These are phyloP conservation scores for Lasioglossum calceatum DNA, from an alignment of 2,888 invertebrate species.

Conservation along the genomic window DNA sequence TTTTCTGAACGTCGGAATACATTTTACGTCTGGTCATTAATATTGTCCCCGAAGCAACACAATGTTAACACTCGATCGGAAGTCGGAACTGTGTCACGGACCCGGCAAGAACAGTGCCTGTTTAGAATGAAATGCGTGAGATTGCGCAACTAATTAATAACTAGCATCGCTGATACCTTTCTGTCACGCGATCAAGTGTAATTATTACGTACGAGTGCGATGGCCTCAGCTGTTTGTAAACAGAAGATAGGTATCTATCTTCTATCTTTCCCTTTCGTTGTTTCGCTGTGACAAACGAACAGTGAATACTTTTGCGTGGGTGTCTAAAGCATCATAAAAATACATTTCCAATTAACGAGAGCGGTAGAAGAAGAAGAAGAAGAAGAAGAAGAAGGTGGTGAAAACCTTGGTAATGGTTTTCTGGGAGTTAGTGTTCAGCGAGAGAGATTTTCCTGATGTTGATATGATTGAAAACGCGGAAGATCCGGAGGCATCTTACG, in stretches of 20 bases:
- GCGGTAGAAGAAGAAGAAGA: background rate
- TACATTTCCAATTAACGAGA: background rate
- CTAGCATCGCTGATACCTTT: background rate
- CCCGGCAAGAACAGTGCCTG: constrained; percentile 8
- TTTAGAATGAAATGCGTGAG: background rate
- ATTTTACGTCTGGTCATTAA: background rate
- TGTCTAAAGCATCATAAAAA: background rate
- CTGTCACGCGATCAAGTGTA: background rate
- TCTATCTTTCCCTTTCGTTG: background rate
- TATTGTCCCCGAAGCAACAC: background rate
- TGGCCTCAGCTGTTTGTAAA: background rate
- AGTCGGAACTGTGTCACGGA: constrained; percentile 57
- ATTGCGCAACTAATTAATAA: constrained; percentile 10
- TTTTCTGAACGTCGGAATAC: background rate
- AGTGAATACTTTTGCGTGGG: background rate
- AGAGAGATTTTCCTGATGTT: constrained; percentile 4
- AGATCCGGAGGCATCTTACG: constrained; percentile 16
- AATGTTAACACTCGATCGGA: constrained; percentile 39
- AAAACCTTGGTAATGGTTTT: background rate
- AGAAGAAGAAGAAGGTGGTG: background rate
- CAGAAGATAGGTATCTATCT: background rate
- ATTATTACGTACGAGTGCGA: background rate
- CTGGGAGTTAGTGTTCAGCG: background rate
- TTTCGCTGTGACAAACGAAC: too few species aligned
- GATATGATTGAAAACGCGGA: constrained; percentile 12